A percentile compares a stretch with the other conserved stretches of the same genome.
These are phyloP conservation scores for Hippocampus comes DNA, from an alignment of 2,113 vertebrate genomes.

Conservation along the genomic window DNA sequence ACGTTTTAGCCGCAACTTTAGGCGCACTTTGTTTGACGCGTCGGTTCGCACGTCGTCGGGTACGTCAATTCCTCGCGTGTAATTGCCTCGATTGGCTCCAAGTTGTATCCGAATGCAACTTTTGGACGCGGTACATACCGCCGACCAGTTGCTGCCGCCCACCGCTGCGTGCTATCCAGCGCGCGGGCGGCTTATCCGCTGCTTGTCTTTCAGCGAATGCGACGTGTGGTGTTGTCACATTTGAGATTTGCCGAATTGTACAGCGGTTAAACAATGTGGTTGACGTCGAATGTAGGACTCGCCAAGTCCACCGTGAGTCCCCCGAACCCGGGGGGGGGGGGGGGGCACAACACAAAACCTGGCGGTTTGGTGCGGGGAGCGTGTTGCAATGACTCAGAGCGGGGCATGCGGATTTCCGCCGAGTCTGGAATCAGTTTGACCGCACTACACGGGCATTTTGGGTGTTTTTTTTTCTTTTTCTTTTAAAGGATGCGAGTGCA, in stretches of 20 bases:
- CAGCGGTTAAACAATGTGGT: no score
- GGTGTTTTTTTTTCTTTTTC: neutral
- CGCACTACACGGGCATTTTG: conserved; percentile 17
- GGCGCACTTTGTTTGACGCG: neutral
- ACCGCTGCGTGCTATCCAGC: neutral
- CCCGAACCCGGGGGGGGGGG: neutral
- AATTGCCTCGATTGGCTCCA: neutral
- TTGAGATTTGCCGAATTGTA: conserved; percentile 24
- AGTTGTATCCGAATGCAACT: conserved; percentile 29
- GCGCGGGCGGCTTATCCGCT: neutral
- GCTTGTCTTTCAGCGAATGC: neutral
- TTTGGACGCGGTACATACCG: conserved; percentile 22
- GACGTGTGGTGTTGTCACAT: neutral
- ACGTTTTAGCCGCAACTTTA: conserved; percentile 13
- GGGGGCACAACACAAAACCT: no score
- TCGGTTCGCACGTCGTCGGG: rapidly evolving
- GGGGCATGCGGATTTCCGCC: conserved; percentile 14
- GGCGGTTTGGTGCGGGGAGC: conserved; percentile 8
- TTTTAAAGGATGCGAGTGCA: neutral
- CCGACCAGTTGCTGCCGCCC: conserved; percentile 3
- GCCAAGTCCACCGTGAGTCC: rapidly evolving
- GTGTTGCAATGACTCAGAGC: conserved; percentile 24
- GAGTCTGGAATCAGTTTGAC: conserved; percentile 47
- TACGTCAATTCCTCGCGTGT: rapidly evolving
- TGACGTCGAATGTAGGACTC: rapidly evolving